Evolutionary conservation across 2,113 vertebrate species (phyloP).

Genomic region (Rhinogobius similis): DNA sequence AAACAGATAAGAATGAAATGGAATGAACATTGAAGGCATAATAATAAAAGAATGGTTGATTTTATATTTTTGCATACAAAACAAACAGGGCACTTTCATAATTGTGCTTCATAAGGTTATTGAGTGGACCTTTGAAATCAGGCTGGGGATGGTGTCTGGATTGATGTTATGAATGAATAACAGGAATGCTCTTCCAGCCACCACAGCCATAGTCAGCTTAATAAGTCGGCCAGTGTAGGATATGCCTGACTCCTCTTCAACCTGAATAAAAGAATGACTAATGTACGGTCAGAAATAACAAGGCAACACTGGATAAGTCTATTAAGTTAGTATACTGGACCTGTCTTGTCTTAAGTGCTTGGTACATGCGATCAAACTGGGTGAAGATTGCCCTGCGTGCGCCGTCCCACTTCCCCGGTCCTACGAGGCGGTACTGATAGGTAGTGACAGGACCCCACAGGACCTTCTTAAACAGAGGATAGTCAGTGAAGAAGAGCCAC

Average conservation of each 20-base stretch:
- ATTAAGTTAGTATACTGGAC: slow-evolving; percentile 27
- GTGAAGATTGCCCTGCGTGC: slow-evolving; percentile 81
- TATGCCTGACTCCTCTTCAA: slow-evolving; percentile 2
- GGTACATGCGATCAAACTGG: slow-evolving; percentile 77
- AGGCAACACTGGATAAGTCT: not conserved
- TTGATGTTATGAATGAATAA: slow-evolving; percentile 53
- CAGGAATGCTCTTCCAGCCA: slow-evolving; percentile 39
- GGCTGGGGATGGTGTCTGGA: slow-evolving; percentile 35
- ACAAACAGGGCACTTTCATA: not conserved
- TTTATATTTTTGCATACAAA: not conserved
- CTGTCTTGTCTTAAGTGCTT: slow-evolving; percentile 66
- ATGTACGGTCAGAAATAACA: not conserved
- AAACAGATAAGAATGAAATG: no score
- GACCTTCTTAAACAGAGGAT: slow-evolving; percentile 73
- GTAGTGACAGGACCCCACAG: slow-evolving; percentile 80
- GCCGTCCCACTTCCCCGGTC: slow-evolving; percentile 80
- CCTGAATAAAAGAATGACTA: slow-evolving; percentile 10
- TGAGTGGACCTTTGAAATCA: slow-evolving; percentile 49
- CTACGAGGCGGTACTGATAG: slow-evolving; percentile 80
- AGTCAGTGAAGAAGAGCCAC: slow-evolving; percentile 80
- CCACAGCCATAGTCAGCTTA: slow-evolving; percentile 43
- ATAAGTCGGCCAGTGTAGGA: slow-evolving; percentile 30
- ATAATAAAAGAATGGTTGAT: not conserved
- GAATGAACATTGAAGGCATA: no score
- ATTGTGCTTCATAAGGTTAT: slow-evolving; percentile 25